Evolutionary conservation across 1,140 invertebrate species (phyloP), one percentile per base, ranked within the genome.

Genomic region (Dufourea novaeangliae): DNA sequence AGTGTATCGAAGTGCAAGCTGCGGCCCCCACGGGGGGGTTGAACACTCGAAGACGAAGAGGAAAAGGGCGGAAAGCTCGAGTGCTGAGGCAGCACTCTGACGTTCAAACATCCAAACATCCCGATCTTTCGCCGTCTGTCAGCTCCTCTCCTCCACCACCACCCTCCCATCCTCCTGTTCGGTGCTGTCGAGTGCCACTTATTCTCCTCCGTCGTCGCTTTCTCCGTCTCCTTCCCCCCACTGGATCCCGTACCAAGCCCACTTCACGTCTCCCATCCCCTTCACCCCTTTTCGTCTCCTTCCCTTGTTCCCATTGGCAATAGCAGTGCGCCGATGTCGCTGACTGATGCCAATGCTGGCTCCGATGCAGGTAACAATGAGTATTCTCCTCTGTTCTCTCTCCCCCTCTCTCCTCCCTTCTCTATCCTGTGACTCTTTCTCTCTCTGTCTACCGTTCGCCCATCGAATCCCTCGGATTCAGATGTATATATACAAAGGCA

Each of bases 101-200:
- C 88, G 90, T 89, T 91, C 90, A 90, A 92, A 91, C 90, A 92
- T 91, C 90, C 91, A 92, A 92, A 92, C 91, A 92, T 91, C 90
- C 88, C 87, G 90, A 91, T 92, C 89, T 91, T 91, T 92, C 88
- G 89, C 78, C 88, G 90, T 91, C 88, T 90, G 89, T 90, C 83
- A 81, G 86, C 79, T 70, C 68, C 64, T 76, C 79, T 62, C 46
- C 62, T 25, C 69, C 46, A 8, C 63, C 72, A 46, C 79, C 50
- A 39, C 59, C 34, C 34, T 37, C 34, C 80, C 52, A 52, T 67
- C n/a, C n/a, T n/a, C n/a, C n/a, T n/a, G n/a, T n/a, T n/a, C 59
- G 73, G 68, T 54, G 63, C 82, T n/a, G n/a, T 87, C 72, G 82
- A 90, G 89, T 86, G 86, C 90, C 88, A 90, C 90, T 91, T 90